Base-by-base conservation (phyloP, 2,113 vertebrate species). In the Stercorarius parasiticus region DNA sequence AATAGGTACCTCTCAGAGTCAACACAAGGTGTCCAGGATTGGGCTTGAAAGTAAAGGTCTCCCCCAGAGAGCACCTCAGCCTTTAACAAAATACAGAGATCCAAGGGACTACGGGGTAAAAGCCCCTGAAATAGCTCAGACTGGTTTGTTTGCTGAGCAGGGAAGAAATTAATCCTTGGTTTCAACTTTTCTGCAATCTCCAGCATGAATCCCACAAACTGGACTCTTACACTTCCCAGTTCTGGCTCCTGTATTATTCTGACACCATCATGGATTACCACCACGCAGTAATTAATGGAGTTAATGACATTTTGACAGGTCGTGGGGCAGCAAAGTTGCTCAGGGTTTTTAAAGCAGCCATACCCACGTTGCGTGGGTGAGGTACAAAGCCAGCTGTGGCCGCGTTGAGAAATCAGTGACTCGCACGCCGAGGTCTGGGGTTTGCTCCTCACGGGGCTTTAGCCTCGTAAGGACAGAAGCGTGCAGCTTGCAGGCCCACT, bases 391-490 rank as follows among this genome's bases (percentile, higher is more conserved):
- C 9, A 8, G 29, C 36, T 19, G 10, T 0, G 23, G 86, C 34
- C 2, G 2, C 7, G 4, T 1, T 22, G 50, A 82, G 58, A 13
- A 61, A 34, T 11, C 22, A 23, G 82, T 15, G 21, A 18, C 62
- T 38, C 36, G 26, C 45, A 53, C 1, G 1, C 27, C 0, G 4
- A 30, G 10, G 15, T 19, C 40, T 47, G 58, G 55, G 40, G 25
- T 80, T 42, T 42, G 56, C 56, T 2, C 1, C 7, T 71, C 50
- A 36, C 38, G 15, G 18, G 55, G 49, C 14, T n/a, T 71, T 64
- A 38, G 13, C 25, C 40, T 22, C 32, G 1, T 5, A 29, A 55
- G 80, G 47, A 59, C 11, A 53, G 34, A 21, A 69, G 17, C 53
- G 10, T 20, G n/a, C 22, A 65, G 38, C 27, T 18, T 16, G 20